Percentiles rank a stretch among this genome's conserved stretches.
phyloP scores from a whole-genome alignment of 2,113 vertebrate species.

The Forbesichthys agassizii region DNA sequence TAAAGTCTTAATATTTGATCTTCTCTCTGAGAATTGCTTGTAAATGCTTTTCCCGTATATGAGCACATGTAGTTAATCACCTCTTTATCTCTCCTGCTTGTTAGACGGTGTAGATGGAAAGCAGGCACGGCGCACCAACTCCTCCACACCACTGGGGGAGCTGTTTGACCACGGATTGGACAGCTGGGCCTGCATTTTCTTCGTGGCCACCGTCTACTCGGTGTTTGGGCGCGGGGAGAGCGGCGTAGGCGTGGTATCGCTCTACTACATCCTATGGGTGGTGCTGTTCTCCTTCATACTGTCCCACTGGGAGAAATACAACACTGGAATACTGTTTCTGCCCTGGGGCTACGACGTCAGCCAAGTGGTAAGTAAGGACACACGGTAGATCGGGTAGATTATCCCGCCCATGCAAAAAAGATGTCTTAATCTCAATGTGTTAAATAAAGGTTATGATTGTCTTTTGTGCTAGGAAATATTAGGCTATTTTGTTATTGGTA shows the following conservation, averaged over 20 bases:
- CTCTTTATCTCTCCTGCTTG: neutral
- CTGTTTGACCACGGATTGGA: slow-evolving; percentile 98
- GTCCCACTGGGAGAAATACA: slow-evolving; percentile 99
- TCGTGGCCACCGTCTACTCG: slow-evolving; percentile 96
- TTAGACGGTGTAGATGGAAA: slow-evolving; percentile 96
- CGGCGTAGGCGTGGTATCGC: slow-evolving; percentile 87
- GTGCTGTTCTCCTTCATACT: slow-evolving; percentile 98
- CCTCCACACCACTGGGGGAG: slow-evolving; percentile 94
- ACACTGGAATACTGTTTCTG: slow-evolving; percentile 96
- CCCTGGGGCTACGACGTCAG: slow-evolving; percentile 99
- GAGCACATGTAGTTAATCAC: neutral
- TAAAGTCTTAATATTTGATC: too few relatives aligned
- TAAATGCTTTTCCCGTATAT: neutral
- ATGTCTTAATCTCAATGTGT: neutral
- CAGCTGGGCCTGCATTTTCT: slow-evolving; percentile 97
- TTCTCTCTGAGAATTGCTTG: neutral
- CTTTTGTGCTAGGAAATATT: too few relatives aligned
- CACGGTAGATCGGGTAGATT: neutral
- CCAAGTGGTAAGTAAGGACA: slow-evolving; percentile 93
- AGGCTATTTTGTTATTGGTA: neutral
- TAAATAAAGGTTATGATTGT: too few relatives aligned
- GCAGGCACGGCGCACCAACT: slow-evolving; percentile 94
- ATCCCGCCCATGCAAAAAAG: neutral
- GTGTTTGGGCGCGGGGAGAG: slow-evolving; percentile 90
- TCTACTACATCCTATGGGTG: slow-evolving; percentile 94